Base-by-base conservation (phyloP, 1,140 invertebrate genomes). In the Lordiphosa clarofinis region DNA sequence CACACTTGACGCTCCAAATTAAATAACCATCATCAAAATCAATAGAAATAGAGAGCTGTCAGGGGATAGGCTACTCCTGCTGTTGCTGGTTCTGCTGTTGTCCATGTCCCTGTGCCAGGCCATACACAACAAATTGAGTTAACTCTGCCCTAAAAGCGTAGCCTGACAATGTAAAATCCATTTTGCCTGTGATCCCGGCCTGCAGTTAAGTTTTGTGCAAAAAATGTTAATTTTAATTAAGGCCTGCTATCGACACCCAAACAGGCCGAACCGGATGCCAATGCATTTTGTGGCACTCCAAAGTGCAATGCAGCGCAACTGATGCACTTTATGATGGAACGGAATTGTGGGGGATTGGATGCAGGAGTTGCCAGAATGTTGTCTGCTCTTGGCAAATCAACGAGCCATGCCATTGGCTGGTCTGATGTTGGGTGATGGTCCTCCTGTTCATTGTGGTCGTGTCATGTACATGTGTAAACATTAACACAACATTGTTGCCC, bases 151-250 rank as follows among this genome's bases (percentile, higher is more conserved):
- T 76, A 81, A 82, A 82, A 81, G 64, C 72, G 43, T 44, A 38
- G 35, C 12, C 56, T 54, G 53, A 81, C 76, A 76, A 72, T 81
- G 72, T 75, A 67, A 53, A 58, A 31, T n/a, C 43, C 24, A 24
- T 28, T 46, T 28, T 31, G 11, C 38, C 33, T 36, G 43, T 59
- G 62, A 65, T 58, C 39, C 60, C 38, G 64, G 46, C 15, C 33
- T 5, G 38, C 38, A 56, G 47, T 70, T 65, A 79, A 84, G 78
- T 82, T 81, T 84, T 84, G 78, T 70, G 56, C 76, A 82, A 78
- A 86, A 87, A 87, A 87, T 87, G 84, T 87, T 87, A 87, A 87
- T 87, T 86, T 86, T 86, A 86, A 86, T 86, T 86, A 86, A 79
- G 74, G 74, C 56, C 61, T 76, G 82, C 82, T 87, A 87, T 87